These are phyloP conservation scores for Iselma pallidipennis DNA, from an alignment of 2,888 invertebrate genomes.

Conservation along the genomic window DNA sequence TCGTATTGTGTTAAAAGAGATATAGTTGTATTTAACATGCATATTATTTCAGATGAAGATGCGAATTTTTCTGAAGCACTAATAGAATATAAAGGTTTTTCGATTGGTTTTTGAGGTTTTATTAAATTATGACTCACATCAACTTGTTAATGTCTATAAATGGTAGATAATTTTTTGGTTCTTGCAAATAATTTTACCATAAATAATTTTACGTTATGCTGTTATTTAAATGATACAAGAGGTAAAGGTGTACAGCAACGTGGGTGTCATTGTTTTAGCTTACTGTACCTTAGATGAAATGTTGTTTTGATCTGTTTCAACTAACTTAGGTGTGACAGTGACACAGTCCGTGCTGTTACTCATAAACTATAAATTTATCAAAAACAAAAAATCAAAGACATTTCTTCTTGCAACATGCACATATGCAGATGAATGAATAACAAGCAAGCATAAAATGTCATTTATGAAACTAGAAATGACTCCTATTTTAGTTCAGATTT, in stretches of 20 bases:
- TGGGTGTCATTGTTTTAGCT: slow-evolving; percentile 23
- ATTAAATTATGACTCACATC: background rate
- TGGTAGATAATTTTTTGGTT: background rate
- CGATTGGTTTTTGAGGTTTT: no score
- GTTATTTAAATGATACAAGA: slow-evolving; percentile 20
- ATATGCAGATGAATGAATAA: no score
- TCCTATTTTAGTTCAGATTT: no score
- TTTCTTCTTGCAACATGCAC: background rate
- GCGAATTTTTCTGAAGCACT: no score
- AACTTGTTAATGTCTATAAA: background rate
- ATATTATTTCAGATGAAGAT: background rate
- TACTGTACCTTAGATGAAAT: slow-evolving; percentile 12
- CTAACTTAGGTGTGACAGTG: slow-evolving; percentile 20
- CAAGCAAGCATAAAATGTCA: background rate
- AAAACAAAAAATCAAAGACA: background rate
- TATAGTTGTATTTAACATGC: background rate
- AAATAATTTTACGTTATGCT: background rate
- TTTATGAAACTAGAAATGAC: background rate
- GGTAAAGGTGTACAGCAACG: slow-evolving; percentile 10
- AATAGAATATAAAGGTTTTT: no score
- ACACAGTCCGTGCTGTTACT: slow-evolving; percentile 3
- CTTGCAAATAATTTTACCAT: background rate
- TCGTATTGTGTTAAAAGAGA: background rate
- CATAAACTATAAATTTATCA: background rate
- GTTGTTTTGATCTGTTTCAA: slow-evolving; percentile 14